phyloP scores from a whole-genome alignment of 1,140 invertebrate genomes.

The Scaptomyza graminum region DNA sequence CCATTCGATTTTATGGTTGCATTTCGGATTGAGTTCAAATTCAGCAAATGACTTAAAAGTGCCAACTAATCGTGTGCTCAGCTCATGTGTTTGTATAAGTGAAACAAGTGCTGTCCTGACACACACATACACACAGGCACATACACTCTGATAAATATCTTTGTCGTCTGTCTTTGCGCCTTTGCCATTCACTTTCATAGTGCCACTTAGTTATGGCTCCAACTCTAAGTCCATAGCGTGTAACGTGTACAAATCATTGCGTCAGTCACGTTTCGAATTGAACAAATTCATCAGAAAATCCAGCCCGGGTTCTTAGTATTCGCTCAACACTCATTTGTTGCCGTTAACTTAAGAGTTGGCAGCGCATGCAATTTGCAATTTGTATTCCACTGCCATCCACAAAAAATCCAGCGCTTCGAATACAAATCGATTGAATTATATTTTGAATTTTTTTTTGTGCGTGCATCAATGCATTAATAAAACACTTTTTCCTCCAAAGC shows the following conservation, averaged over 20 bases:
- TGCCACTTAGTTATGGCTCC: slow-evolving; percentile 73
- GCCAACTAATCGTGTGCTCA: slow-evolving; percentile 74
- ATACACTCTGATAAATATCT: slow-evolving; percentile 11
- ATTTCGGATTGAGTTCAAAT: slow-evolving; percentile 77
- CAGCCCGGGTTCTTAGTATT: slow-evolving; percentile 14
- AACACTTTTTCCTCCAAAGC: slow-evolving; percentile 39
- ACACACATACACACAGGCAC: neutral
- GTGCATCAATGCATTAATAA: slow-evolving; percentile 73
- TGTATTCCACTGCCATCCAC: slow-evolving; percentile 51
- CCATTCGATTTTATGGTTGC: slow-evolving; percentile 63
- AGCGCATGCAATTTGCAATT: slow-evolving; percentile 52
- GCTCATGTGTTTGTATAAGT: slow-evolving; percentile 37
- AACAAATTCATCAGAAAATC: slow-evolving; percentile 79
- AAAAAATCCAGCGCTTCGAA: slow-evolving; percentile 16
- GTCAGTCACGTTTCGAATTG: slow-evolving; percentile 80
- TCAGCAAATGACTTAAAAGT: slow-evolving; percentile 79
- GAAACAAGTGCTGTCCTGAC: slow-evolving; percentile 2
- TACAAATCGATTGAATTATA: slow-evolving; percentile 78
- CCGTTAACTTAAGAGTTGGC: slow-evolving; percentile 32
- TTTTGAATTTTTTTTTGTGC: slow-evolving; percentile 68
- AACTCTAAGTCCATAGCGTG: slow-evolving; percentile 28
- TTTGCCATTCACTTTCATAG: slow-evolving; percentile 76
- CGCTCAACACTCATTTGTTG: slow-evolving; percentile 40
- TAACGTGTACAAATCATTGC: slow-evolving; percentile 79
- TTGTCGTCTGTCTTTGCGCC: slow-evolving; percentile 53